phyloP scores from a whole-genome alignment of 1,140 invertebrate species.

The Sitophilus oryzae region DNA sequence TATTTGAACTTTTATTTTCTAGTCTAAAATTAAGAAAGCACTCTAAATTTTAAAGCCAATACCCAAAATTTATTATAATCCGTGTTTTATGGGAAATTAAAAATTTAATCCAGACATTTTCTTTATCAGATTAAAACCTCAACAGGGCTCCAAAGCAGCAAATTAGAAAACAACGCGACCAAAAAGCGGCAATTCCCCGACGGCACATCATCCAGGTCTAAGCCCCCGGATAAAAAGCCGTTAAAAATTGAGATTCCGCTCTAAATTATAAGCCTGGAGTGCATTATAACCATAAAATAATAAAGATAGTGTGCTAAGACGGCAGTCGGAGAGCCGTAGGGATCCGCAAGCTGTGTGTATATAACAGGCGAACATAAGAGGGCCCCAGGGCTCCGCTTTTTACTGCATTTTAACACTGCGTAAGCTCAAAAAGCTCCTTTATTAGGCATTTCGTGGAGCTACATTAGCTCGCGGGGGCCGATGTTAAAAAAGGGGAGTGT shows the following conservation, averaged over 20 bases:
- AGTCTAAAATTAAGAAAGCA: no score
- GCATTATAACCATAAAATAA: constrained; percentile 41
- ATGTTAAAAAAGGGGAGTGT: no score
- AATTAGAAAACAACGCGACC: no score
- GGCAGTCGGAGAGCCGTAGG: constrained; percentile 5
- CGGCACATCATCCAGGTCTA: constrained; percentile 15
- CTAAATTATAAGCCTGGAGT: constrained; percentile 31
- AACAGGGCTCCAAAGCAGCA: no score
- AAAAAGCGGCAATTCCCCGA: background rate
- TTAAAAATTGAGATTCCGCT: constrained; percentile 23
- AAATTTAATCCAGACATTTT: no score
- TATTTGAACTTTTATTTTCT: no score
- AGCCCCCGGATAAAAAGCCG: constrained; percentile 21
- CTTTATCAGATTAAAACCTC: no score
- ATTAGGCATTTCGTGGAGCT: constrained; percentile 41
- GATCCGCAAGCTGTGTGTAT: no score
- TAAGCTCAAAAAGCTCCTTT: constrained; percentile 41
- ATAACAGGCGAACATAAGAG: constrained; percentile 34
- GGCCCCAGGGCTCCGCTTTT: constrained; percentile 39
- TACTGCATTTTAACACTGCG: constrained; percentile 43
- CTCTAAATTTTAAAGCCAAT: no score
- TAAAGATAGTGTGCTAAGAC: constrained; percentile 36
- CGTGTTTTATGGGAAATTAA: no score
- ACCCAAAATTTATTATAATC: no score
- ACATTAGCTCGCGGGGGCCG: constrained; percentile 34